These are phyloP conservation scores for Peromyscus attwateri DNA, from an alignment of 2,797 vertebrate species.

Conservation along the genomic window DNA sequence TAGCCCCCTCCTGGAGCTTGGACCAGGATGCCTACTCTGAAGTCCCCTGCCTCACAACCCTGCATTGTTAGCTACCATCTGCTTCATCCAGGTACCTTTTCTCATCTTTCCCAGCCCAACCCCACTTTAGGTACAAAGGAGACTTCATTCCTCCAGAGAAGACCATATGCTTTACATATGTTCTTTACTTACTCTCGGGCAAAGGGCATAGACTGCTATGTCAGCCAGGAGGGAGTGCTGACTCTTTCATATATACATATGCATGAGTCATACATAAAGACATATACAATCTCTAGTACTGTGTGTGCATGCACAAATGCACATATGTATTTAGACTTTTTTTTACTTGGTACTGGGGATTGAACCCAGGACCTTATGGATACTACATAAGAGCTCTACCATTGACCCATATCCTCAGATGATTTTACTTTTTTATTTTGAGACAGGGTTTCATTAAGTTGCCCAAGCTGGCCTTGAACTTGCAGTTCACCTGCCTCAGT, in stretches of 20 bases:
- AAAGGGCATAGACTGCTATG: background rate
- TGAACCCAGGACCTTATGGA: background rate
- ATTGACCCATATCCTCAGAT: background rate
- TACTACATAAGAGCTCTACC: background rate
- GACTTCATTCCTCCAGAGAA: background rate
- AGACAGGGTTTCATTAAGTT: background rate
- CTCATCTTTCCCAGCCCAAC: background rate
- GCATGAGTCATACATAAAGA: background rate
- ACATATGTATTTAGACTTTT: too few species aligned
- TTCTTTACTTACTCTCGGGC: background rate
- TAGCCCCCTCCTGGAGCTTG: accelerated
- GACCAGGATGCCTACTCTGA: background rate
- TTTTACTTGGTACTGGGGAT: background rate
- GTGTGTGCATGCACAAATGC: background rate
- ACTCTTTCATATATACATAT: background rate
- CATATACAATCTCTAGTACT: background rate
- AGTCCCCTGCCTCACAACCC: background rate
- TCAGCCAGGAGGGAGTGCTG: background rate
- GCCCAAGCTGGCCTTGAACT: background rate
- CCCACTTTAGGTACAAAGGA: background rate
- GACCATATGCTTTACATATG: background rate
- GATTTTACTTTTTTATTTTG: background rate
- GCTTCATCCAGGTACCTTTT: background rate
- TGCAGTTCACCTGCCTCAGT: background rate
- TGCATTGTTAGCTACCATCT: background rate